Percentiles rank a stretch among this genome's conserved stretches.
Evolutionary conservation across 2,113 vertebrate species (phyloP).

Genomic region (Sporophila hypoxantha): DNA sequence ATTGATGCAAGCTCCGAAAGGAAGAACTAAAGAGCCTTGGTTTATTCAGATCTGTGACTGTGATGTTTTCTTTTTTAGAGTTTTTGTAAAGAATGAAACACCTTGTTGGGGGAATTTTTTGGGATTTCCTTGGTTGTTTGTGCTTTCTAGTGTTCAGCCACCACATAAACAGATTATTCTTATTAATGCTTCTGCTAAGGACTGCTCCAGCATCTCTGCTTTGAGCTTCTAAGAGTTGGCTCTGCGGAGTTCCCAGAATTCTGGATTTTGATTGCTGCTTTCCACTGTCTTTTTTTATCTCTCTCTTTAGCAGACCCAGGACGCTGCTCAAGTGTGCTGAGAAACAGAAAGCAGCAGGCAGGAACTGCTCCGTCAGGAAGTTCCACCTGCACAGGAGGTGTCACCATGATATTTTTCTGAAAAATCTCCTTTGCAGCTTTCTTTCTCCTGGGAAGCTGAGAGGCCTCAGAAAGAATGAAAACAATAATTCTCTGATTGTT

Average conservation of each 20-base stretch:
- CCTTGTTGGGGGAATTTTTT: not conserved
- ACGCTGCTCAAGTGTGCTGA: no score
- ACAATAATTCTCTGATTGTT: no score
- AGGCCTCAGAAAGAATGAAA: no score
- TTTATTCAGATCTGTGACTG: not conserved
- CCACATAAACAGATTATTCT: not conserved
- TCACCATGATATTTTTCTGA: no score
- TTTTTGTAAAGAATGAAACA: not conserved
- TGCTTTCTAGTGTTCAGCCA: not conserved
- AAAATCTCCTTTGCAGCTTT: no score
- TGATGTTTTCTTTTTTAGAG: not conserved
- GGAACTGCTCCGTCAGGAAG: no score
- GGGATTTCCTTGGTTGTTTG: not conserved
- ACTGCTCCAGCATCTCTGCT: not conserved
- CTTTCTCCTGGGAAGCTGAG: no score
- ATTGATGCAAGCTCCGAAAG: not conserved
- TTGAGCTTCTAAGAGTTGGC: not conserved
- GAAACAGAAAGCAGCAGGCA: no score
- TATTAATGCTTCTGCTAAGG: not conserved
- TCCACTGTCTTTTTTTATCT: not conserved
- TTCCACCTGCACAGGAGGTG: no score
- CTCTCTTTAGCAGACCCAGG: no score
- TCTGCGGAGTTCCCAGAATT: not conserved
- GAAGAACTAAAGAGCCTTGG: not conserved
- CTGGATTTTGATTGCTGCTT: not conserved